Evolutionary conservation across 2,113 vertebrate genomes (phyloP).

Genomic region (Herpetotheres cachinnans): DNA sequence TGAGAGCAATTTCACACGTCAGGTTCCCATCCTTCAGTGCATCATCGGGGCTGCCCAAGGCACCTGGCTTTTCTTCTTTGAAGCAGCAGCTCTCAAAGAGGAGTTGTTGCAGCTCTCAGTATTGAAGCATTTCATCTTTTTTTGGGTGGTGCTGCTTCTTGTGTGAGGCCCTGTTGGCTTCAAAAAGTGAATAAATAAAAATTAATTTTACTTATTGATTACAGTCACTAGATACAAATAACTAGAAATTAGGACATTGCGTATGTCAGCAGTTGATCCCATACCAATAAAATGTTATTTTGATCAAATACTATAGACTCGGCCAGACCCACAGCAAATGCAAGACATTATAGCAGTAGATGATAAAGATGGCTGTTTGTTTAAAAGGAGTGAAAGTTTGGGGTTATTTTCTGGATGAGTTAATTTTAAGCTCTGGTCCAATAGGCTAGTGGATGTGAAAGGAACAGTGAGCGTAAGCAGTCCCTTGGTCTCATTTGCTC

Average conservation of each 20-base stretch:
- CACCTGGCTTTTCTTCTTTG: background rate
- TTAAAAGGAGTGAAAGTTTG: background rate
- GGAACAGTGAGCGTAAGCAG: background rate
- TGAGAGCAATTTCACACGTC: background rate
- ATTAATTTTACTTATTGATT: background rate
- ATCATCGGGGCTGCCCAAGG: background rate
- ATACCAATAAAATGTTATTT: background rate
- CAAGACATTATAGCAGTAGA: background rate
- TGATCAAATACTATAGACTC: background rate
- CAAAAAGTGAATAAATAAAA: background rate
- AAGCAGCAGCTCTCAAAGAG: background rate
- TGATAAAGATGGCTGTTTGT: background rate
- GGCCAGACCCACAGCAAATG: background rate
- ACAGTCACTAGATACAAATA: background rate
- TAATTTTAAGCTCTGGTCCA: background rate
- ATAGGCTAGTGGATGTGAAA: background rate
- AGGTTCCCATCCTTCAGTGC: background rate
- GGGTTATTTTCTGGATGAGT: background rate
- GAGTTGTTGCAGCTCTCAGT: background rate
- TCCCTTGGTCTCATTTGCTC: background rate
- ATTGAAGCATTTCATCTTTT: background rate
- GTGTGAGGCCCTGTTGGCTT: background rate
- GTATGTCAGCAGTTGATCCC: background rate
- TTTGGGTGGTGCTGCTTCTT: background rate
- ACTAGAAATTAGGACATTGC: background rate